Evolutionary conservation across 2,888 invertebrate species (phyloP), one percentile per base, ranked within the genome.

Genomic region (Xanthorhoe spadicearia): DNA sequence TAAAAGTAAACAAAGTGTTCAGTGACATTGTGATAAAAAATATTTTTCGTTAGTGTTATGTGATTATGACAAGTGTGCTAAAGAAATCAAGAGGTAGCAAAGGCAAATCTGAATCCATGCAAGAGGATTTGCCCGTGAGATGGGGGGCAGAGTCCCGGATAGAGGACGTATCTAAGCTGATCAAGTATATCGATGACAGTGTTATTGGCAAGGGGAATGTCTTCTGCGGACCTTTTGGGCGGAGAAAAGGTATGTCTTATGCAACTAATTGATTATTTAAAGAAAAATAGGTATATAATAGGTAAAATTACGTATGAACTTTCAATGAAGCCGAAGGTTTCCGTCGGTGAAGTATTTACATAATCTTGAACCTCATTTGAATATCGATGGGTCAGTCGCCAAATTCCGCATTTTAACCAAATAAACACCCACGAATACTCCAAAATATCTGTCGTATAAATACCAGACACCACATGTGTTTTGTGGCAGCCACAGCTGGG

Each of bases 161-260:
- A 77, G 96, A 96, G 82, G 96, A 96, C 79, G 94, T 94, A 35
- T 93, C 94, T 53, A 96, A 96, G 83, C 90, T 97, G 75, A 93
- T 97, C 74, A 95, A 95, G 83, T 97, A 96, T 83, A 96, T 97
- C 73, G 96, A 97, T 79, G 96, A 96, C 73, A 97, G 96, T 87
- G 93, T 97, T 73, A 95, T 97, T 80, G 97, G 97, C 63, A 96
- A 95, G 84, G 96, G 96, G 75, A 96, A 96, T 77, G 95, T 96
- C 23, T 97, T 97, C 86, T 94, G 96, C 77, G 97, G 97, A 60
- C 97, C 97, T 10, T 97, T 95, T 82, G 97, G 97, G 70, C 94
- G 96, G 64, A 92, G 97, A 81, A 96, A 96, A 95, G 96, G 97
- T 97, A 89, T 92, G 89, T n/a, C 35, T 53, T 8, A 48, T 48